Evolutionary conservation across 2,888 invertebrate genomes (phyloP).

Genomic region (Scotopteryx bipunctaria): DNA sequence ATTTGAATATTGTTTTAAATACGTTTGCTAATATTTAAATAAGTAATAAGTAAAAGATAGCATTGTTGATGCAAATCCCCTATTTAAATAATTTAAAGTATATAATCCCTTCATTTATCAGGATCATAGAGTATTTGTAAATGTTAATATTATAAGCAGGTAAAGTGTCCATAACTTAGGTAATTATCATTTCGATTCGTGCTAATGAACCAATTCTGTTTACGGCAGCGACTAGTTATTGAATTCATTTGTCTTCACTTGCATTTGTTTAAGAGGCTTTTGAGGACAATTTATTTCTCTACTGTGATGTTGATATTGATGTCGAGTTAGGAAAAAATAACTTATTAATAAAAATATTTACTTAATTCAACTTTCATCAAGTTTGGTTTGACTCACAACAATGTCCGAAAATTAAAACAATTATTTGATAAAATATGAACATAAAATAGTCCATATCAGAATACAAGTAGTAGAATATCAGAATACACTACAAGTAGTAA

Average conservation of each 20-base stretch:
- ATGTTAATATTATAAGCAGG: conserved; percentile 12
- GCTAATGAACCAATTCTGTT: background rate
- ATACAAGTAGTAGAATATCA: too few species aligned
- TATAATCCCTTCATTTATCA: conserved; percentile 18
- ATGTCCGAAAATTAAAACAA: too few species aligned
- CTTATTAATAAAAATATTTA: too few species aligned
- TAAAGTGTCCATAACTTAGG: conserved; percentile 7
- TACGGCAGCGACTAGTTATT: background rate
- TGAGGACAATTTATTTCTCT: too few species aligned
- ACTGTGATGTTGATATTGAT: too few species aligned
- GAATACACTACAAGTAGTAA: too few species aligned
- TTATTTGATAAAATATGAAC: too few species aligned
- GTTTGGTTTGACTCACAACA: too few species aligned
- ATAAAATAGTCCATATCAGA: too few species aligned
- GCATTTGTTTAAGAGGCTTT: too few species aligned
- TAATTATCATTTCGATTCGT: conserved; percentile 3
- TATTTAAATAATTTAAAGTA: conserved; percentile 17
- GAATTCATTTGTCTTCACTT: background rate
- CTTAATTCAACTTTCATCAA: too few species aligned
- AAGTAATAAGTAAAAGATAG: background rate
- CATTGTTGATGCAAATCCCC: conserved; percentile 19
- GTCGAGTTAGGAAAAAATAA: too few species aligned
- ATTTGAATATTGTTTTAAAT: background rate
- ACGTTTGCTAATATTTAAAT: background rate
- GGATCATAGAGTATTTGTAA: background rate